Evolutionary conservation across 1,140 invertebrate species (phyloP).

Genomic region (Meteorus sp.): DNA sequence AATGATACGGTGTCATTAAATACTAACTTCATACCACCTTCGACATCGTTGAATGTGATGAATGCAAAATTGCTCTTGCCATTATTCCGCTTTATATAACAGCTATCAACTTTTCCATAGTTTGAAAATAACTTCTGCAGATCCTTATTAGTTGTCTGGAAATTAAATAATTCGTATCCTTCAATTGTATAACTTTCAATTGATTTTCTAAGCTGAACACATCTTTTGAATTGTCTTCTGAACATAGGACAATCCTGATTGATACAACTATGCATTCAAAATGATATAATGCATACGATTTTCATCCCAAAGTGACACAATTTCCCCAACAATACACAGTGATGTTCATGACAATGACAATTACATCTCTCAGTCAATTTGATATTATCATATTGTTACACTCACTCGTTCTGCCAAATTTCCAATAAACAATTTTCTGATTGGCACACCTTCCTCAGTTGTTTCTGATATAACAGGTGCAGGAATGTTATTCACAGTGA

Average conservation of each 20-base stretch:
- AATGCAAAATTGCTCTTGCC: slow-evolving; percentile 51
- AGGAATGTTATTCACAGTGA: background rate
- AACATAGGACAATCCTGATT: too few species aligned
- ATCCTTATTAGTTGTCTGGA: slow-evolving; percentile 49
- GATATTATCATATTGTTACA: too few species aligned
- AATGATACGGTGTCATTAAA: too few species aligned
- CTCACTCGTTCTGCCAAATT: slow-evolving; percentile 53
- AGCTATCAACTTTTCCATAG: slow-evolving; percentile 49
- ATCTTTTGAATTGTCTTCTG: too few species aligned
- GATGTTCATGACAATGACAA: too few species aligned
- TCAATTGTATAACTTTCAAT: slow-evolving; percentile 14
- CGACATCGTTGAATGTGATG: slow-evolving; percentile 42
- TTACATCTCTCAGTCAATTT: slow-evolving; percentile 6
- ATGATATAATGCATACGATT: too few species aligned
- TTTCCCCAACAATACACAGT: too few species aligned
- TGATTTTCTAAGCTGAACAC: too few species aligned
- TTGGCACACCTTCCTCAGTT: slow-evolving; percentile 44
- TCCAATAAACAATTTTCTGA: slow-evolving; percentile 52
- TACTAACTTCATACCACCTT: slow-evolving; percentile 43
- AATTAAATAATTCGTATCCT: slow-evolving; percentile 12
- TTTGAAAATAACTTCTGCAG: slow-evolving; percentile 42
- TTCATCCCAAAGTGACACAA: too few species aligned
- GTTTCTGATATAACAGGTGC: slow-evolving; percentile 4
- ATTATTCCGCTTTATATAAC: slow-evolving; percentile 45
- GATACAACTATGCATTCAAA: too few species aligned